Evolutionary conservation across 2,888 invertebrate species (phyloP), one percentile per base, ranked within the genome.

Genomic region (Neoaliturus tenellus): DNA sequence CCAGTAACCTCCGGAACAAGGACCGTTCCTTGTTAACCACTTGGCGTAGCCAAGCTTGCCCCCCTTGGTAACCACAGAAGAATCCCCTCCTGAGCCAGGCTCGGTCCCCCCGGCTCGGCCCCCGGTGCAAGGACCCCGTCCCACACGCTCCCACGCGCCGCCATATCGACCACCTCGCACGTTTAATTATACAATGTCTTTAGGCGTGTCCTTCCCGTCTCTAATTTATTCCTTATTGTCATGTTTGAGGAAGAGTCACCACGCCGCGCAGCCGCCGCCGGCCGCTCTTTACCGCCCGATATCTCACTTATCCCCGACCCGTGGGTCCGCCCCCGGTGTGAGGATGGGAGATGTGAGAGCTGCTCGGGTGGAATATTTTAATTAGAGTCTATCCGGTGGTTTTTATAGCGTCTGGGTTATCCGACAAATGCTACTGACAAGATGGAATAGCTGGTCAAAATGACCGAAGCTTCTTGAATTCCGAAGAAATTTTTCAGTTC

Each of bases 211-310:
- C 35, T 35, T n/a, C n/a, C n/a, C n/a, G n/a, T n/a, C 69, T 69
- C 69, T 71, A 71, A 71, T 71, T 71, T 71, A 71, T 71, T 39
- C 71, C 41, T 33, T 23, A 71, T 71, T 71, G 71, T 71, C 39
- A 71, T 71, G 71, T 71, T 71, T 71, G 71, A 23, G 71, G 71
- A 20, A 41, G 69, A 69, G n/a, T 55, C 55, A 2, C 17, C 55
- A 25, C 12, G 20, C 6, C 2, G 3, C 55, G 55, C 5, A 25
- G 55, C 55, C 23, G 55, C 23, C 55, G 25, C 55, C 55, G 55
- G 55, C 17, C 23, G 55, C 17, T 5, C 23, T 55, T 55, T 55
- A 55, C 55, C 1, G 55, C 1, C 55, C 55, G 55, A 55, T 55
- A 55, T 55, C 55, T 55, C 25, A 55, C 25, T 55, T 55, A 55